Evolutionary conservation across 2,888 invertebrate genomes (phyloP).

Genomic region (Luperina testacea): DNA sequence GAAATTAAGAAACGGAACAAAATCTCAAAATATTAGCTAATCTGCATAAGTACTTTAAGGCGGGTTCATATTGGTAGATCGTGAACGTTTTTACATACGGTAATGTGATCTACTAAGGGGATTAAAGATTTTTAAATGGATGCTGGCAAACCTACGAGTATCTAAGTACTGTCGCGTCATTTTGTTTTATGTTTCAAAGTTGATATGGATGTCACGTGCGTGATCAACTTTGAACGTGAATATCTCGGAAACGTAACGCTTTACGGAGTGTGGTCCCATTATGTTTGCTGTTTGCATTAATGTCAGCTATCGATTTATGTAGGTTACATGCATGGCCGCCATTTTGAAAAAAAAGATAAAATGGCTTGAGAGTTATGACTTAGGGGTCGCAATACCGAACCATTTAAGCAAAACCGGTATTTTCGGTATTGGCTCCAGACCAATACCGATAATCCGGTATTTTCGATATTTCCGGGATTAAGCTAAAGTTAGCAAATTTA

Average conservation of each 20-base stretch:
- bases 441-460: no score
- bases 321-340: background rate
- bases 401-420: no score
- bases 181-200: background rate
- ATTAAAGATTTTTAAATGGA: background rate
- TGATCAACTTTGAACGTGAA: background rate
- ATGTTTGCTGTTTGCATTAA: background rate
- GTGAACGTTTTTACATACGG: background rate
- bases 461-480: no score
- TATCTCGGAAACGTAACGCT: background rate
- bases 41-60: slow-evolving; percentile 59
- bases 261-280: background rate
- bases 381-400: no score
- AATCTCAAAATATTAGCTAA: slow-evolving; percentile 71
- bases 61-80: slow-evolving; percentile 21
- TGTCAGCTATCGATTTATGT: background rate
- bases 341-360: background rate
- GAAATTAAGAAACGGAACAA: slow-evolving; percentile 67
- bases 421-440: no score
- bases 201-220: background rate
- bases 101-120: background rate
- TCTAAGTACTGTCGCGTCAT: background rate
- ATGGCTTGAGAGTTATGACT: no score
- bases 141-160: background rate
- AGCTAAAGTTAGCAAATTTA: no score